Base-by-base conservation (phyloP, 2,888 invertebrate genomes). In the Ormyrus thymus region DNA sequence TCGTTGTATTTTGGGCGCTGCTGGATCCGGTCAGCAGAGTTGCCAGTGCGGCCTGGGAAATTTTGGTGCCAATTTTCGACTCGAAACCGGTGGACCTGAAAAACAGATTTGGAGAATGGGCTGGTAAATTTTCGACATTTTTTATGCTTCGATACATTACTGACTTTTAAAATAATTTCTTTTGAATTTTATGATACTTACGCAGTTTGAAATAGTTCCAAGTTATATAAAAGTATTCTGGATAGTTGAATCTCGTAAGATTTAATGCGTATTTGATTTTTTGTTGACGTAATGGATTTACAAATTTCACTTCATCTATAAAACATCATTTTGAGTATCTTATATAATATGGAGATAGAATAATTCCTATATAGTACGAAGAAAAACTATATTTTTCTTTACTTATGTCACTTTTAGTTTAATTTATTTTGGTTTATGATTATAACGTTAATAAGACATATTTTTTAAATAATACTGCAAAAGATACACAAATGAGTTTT, bases 61-160 rank as follows among this genome's bases (percentile, higher is more conserved):
- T 87, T 48, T 61, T 89, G 2, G 7, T 87, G 5, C 87, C 88
- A 13, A 83, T 90, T 62, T 79, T 88, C 65, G 76, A 87, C 74
- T 82, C 84, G 11, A 84, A 84, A 56, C 83, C 86, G 0, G 78
- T 89, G 8, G 87, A 90, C 82, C 81, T 90, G 45, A 86, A 82
- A 71, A 83, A 68, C 4, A 94, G 93, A 88, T 97, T 93, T 89
- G 97, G 97, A 85, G 91, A 94, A 81, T 97, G 97, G 97, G 97
- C 97, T 88, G 95, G 97, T 97, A 89, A 93, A 93, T 78, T 70
- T 91, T 29, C 2, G 29, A 29, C 29, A 29, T 70, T 51, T 65
- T 29, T 15, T 61, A 43, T 51, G n/a, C 29, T 48, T 9, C 7
- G 29, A 65, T 29, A 29, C 13, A 4, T 10, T 9, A 15, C 2